Evolutionary conservation across 2,888 invertebrate species (phyloP).

Genomic region (Frankliniella fusca): DNA sequence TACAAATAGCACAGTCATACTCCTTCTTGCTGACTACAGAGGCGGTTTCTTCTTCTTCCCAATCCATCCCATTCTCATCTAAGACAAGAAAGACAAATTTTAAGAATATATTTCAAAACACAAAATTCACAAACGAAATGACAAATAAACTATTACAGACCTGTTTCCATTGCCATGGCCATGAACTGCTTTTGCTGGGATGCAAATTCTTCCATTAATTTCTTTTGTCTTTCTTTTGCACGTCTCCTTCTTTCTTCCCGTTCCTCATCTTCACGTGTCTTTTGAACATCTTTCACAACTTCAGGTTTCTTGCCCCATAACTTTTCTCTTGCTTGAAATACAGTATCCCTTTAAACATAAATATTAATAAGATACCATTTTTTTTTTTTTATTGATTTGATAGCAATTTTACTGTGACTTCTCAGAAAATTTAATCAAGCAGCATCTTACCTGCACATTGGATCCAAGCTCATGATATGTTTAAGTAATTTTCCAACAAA

Average conservation of each 20-base stretch:
- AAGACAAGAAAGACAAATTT: constrained; percentile 43
- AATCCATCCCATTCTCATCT: constrained; percentile 54
- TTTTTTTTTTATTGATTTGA: no score
- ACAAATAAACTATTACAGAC: constrained; percentile 42
- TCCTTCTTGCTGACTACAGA: constrained; percentile 58
- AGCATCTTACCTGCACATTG: constrained; percentile 52
- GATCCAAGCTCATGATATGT: constrained; percentile 67
- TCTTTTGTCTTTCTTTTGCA: constrained; percentile 85
- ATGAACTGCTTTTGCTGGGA: constrained; percentile 86
- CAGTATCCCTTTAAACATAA: constrained; percentile 52
- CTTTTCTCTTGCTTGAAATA: constrained; percentile 65
- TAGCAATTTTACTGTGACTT: constrained; percentile 6
- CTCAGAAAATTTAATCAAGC: not conserved
- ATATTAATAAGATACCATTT: constrained; percentile 11
- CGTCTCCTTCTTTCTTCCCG: constrained; percentile 77
- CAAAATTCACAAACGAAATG: not conserved
- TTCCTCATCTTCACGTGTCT: constrained; percentile 62
- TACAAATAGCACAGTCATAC: constrained; percentile 95
- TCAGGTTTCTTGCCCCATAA: constrained; percentile 81
- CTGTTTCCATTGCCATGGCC: constrained; percentile 67
- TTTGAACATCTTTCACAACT: constrained; percentile 61
- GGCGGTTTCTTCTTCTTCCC: constrained; percentile 49
- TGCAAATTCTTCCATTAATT: constrained; percentile 90
- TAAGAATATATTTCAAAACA: not conserved
- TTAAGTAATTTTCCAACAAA: constrained; percentile 78